Evolutionary conservation across 2,888 invertebrate species (phyloP).

Genomic region (Anaspis maculata): DNA sequence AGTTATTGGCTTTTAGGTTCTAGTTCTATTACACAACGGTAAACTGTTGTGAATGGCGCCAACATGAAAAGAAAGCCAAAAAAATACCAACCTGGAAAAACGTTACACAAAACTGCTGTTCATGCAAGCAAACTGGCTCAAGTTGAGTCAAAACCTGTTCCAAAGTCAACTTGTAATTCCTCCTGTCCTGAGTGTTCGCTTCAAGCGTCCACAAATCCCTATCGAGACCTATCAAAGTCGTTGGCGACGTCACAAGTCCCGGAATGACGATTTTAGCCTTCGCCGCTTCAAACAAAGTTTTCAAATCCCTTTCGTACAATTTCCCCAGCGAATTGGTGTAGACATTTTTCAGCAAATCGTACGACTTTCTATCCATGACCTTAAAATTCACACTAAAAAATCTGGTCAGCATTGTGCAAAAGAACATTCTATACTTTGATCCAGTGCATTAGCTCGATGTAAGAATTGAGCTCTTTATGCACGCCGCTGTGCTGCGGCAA

Average conservation of each 20-base stretch:
- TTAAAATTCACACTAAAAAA: conserved; percentile 26
- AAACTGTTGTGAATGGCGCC: no score
- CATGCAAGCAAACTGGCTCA: conserved; percentile 85
- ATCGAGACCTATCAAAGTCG: conserved; percentile 51
- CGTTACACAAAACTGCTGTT: conserved; percentile 88
- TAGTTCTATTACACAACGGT: no score
- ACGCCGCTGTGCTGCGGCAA: conserved; percentile 71
- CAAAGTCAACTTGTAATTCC: conserved; percentile 58
- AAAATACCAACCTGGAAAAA: conserved; percentile 68
- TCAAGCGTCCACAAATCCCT: conserved; percentile 57
- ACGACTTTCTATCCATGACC: conserved; percentile 75
- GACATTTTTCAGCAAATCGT: conserved; percentile 70
- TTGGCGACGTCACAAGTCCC: conserved; percentile 29
- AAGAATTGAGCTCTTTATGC: conserved; percentile 79
- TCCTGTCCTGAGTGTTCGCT: conserved; percentile 50
- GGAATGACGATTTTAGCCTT: conserved; percentile 44
- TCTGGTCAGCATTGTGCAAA: no score
- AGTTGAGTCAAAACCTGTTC: conserved; percentile 82
- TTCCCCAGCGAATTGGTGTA: conserved; percentile 79
- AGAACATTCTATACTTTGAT: no score
- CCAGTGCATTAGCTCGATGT: conserved; percentile 88
- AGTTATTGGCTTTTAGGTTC: no score
- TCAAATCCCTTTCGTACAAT: conserved; percentile 80
- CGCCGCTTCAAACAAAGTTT: conserved; percentile 68
- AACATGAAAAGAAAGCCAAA: conserved; percentile 42